Conservation (phyloP, 2,797 vertebrate genomes). For the Vultur gryphus region DNA sequence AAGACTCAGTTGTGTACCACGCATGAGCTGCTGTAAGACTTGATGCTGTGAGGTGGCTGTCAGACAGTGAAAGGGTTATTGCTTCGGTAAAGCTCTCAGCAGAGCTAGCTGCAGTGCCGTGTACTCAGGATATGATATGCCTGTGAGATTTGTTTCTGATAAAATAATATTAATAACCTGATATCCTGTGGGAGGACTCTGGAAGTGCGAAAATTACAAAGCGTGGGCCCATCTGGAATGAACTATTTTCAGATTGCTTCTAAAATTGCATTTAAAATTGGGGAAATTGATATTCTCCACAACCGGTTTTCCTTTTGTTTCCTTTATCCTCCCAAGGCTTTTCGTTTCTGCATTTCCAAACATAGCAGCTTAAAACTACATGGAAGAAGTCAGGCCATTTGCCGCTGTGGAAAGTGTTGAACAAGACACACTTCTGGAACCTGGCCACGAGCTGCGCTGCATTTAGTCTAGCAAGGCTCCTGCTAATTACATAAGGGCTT, state of each 20-base stretch:
- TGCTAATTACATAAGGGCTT: not conserved
- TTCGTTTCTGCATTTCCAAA: not conserved
- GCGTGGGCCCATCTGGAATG: not conserved
- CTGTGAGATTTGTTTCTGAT: not conserved
- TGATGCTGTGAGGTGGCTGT: not conserved
- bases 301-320: not conserved
- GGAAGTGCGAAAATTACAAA: not conserved
- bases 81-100: not conserved
- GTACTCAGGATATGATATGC: not conserved
- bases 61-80: not conserved
- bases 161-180: not conserved
- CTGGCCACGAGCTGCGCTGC: not conserved
- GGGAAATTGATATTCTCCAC: not conserved
- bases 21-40: not conserved
- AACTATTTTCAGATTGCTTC: not conserved
- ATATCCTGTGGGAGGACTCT: not conserved
- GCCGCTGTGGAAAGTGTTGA: not conserved
- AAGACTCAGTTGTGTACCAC: not conserved
- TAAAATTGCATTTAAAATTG: not conserved
- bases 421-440: not conserved
- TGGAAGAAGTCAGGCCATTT: not conserved
- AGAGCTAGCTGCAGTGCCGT: not conserved
- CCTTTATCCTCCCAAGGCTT: not conserved
- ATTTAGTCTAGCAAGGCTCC: not conserved
- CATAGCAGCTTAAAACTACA: not conserved